Evolutionary conservation across 2,797 vertebrate species (phyloP).

Genomic region (Danio aesculapii): DNA sequence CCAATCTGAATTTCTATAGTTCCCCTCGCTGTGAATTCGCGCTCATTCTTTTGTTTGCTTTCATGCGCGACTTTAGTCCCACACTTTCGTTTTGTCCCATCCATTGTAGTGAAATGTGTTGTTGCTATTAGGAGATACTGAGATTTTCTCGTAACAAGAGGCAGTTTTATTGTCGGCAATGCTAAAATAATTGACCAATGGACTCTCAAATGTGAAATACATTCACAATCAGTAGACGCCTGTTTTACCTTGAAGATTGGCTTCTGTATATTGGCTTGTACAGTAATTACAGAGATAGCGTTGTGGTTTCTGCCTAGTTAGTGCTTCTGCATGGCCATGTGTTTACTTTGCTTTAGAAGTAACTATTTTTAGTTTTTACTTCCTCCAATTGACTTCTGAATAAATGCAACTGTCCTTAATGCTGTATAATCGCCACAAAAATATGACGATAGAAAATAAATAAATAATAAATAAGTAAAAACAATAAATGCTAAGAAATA

Average conservation of each 20-base stretch:
- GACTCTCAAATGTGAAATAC: background rate
- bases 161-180: background rate
- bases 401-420: background rate
- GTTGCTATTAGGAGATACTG: background rate
- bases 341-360: background rate
- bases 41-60: background rate
- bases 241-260: background rate
- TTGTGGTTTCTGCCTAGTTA: slow-evolving; percentile 4
- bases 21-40: background rate
- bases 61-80: too few relatives aligned
- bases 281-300: background rate
- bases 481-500: too few relatives aligned
- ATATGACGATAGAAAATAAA: too few relatives aligned
- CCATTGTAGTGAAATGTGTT: slow-evolving; percentile 15
- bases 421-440: too few relatives aligned
- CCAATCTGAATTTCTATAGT: too few relatives aligned
- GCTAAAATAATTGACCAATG: background rate
- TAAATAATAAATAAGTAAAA: too few relatives aligned
- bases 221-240: background rate
- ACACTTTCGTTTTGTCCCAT: background rate
- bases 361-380: background rate
- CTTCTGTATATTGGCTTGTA: background rate
- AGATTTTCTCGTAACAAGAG: background rate
- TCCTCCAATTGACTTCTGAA: background rate
- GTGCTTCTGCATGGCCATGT: background rate